Conservation (phyloP, 2,888 invertebrate genomes). For the Zootermopsis nevadensis region DNA sequence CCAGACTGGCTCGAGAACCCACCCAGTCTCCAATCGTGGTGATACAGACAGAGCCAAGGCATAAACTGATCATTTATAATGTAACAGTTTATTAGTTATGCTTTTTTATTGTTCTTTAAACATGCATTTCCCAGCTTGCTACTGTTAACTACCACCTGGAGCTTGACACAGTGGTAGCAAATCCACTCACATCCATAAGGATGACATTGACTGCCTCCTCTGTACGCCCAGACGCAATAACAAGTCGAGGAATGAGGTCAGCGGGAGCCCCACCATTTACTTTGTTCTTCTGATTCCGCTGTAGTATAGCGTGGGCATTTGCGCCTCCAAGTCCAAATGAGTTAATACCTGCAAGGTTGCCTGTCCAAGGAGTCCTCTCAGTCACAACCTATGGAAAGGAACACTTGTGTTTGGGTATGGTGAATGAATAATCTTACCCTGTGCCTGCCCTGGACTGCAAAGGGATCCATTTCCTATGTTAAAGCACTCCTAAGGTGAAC, state of each 20-base stretch:
- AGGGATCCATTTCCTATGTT: too few species aligned
- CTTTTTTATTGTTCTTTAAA: too few species aligned
- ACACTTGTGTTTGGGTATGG: not conserved
- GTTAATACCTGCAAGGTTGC: constrained; percentile 68
- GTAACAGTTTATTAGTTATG: too few species aligned
- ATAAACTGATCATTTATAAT: too few species aligned
- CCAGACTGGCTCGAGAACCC: too few species aligned
- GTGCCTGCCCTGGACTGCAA: not conserved
- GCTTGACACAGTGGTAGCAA: too few species aligned
- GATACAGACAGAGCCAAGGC: too few species aligned
- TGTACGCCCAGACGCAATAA: constrained; percentile 82
- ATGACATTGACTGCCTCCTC: constrained; percentile 77
- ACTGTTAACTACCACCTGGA: too few species aligned
- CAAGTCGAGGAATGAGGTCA: constrained; percentile 78
- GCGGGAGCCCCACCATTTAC: constrained; percentile 71
- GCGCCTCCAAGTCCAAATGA: constrained; percentile 95
- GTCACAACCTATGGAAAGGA: constrained; percentile 55
- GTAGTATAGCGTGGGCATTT: constrained; percentile 79
- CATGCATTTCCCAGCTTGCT: too few species aligned
- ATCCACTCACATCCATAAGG: constrained; percentile 68
- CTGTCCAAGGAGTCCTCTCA: constrained; percentile 51
- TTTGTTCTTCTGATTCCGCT: constrained; percentile 71
- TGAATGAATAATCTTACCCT: not conserved
- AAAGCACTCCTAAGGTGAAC: too few species aligned
- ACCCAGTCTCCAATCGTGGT: too few species aligned